phyloP scores from a whole-genome alignment of 1,140 invertebrate genomes.

The Drosophila kohkoa region DNA sequence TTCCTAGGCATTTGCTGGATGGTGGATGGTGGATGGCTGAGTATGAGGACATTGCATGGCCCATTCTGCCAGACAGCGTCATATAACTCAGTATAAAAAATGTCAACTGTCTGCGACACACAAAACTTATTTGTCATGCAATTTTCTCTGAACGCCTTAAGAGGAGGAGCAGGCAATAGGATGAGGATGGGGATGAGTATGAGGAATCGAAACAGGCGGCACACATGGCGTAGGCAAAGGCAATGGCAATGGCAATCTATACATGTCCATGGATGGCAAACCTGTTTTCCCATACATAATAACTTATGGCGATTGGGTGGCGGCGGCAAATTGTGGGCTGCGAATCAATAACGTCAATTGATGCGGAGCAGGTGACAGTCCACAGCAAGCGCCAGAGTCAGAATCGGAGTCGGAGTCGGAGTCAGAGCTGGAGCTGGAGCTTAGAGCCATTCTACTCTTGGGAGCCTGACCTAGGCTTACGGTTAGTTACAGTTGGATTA shows the following conservation, averaged over 20 bases:
- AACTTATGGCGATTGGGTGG: slow-evolving; percentile 80
- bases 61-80: slow-evolving; percentile 61
- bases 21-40: slow-evolving; percentile 10
- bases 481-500: slow-evolving; percentile 53
- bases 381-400: slow-evolving; percentile 29
- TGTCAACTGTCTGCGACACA: slow-evolving; percentile 82
- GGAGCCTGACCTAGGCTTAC: slow-evolving; percentile 42
- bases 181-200: background rate
- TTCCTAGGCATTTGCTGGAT: slow-evolving; percentile 32
- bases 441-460: slow-evolving; percentile 14
- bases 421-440: background rate
- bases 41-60: slow-evolving; percentile 26
- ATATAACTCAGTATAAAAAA: slow-evolving; percentile 79
- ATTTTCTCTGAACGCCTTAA: slow-evolving; percentile 76
- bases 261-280: slow-evolving; percentile 64
- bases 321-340: slow-evolving; percentile 74
- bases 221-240: slow-evolving; percentile 56
- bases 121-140: slow-evolving; percentile 83
- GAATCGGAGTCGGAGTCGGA: slow-evolving; percentile 14
- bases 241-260: slow-evolving; percentile 72
- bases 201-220: slow-evolving; percentile 16
- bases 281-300: slow-evolving; percentile 74
- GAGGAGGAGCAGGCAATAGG: slow-evolving; percentile 46
- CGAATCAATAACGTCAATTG: slow-evolving; percentile 76
- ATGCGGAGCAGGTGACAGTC: slow-evolving; percentile 70